phyloP scores from a whole-genome alignment of 2,797 vertebrate genomes.

The Crenuchus spilurus region DNA sequence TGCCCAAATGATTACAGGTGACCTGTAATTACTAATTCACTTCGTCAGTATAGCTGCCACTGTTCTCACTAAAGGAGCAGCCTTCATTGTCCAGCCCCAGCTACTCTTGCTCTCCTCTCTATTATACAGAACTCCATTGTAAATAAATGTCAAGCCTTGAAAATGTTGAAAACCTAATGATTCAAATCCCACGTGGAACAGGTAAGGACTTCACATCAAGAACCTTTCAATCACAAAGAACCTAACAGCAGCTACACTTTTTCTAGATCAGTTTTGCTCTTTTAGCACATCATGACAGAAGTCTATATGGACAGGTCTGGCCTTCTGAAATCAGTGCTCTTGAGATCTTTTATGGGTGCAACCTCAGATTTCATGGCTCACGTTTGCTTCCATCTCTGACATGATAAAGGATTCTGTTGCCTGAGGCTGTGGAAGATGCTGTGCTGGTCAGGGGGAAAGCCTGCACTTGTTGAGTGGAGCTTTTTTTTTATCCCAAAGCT shows the following conservation, averaged over 20 bases:
- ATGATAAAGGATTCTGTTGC: constrained; percentile 24
- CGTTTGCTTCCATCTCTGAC: constrained; percentile 36
- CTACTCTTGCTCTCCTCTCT: not conserved
- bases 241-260: not conserved
- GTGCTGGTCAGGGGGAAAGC: constrained; percentile 23
- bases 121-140: not conserved
- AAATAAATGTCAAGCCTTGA: constrained; percentile 24
- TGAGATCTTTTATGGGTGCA: not conserved
- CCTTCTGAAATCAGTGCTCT: not conserved
- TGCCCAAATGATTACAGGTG: not conserved
- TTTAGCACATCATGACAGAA: not conserved
- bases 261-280: not conserved
- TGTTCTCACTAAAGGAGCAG: not conserved
- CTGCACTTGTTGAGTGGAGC: constrained; percentile 4
- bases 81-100: not conserved
- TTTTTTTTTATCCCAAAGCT: constrained; percentile 38
- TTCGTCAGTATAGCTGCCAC: not conserved
- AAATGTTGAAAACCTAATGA: constrained; percentile 3
- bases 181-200: not conserved
- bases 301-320: not conserved
- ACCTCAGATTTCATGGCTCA: constrained; percentile 29
- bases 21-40: not conserved
- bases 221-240: not conserved
- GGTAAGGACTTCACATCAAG: constrained; percentile 7
- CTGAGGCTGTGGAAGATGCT: constrained; percentile 33